Percentiles rank a stretch among this genome's conserved stretches.
Evolutionary conservation across 2,888 invertebrate genomes (phyloP).

Genomic region (Thalpophila matura): DNA sequence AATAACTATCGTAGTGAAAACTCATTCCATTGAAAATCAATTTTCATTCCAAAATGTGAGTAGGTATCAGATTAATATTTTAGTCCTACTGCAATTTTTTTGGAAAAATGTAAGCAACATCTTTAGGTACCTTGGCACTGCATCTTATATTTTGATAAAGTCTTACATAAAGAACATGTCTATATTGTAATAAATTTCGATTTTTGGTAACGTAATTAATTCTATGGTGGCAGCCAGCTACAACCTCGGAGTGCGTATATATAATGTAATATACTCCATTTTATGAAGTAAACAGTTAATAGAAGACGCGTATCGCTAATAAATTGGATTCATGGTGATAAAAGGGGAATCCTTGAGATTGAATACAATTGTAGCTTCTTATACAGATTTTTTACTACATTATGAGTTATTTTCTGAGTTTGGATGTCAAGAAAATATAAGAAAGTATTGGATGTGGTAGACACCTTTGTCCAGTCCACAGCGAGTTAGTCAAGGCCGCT

Average conservation of each 20-base stretch:
- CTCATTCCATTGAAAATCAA: too few relatives aligned
- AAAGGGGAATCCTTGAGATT: slow-evolving; percentile 27
- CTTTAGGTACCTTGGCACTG: too few relatives aligned
- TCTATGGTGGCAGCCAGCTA: neutral
- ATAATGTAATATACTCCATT: slow-evolving; percentile 28
- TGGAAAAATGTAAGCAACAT: too few relatives aligned
- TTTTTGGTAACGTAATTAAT: slow-evolving; percentile 14
- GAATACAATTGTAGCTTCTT: slow-evolving; percentile 28
- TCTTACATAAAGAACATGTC: neutral
- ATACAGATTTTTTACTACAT: slow-evolving; percentile 11
- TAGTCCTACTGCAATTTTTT: too few relatives aligned
- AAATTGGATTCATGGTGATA: slow-evolving; percentile 43
- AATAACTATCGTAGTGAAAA: too few relatives aligned
- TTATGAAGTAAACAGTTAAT: slow-evolving; percentile 36
- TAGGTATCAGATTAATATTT: too few relatives aligned
- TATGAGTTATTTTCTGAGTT: slow-evolving; percentile 6
- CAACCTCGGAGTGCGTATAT: neutral
- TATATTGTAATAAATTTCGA: neutral
- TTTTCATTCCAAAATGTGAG: too few relatives aligned
- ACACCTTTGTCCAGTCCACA: too few relatives aligned
- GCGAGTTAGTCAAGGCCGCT: too few relatives aligned
- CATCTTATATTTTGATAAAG: too few relatives aligned
- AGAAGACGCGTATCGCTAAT: slow-evolving; percentile 35
- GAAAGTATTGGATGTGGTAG: neutral
- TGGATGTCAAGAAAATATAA: neutral